Evolutionary conservation across 2,797 vertebrate genomes (phyloP).

Genomic region (Sternotherus odoratus): DNA sequence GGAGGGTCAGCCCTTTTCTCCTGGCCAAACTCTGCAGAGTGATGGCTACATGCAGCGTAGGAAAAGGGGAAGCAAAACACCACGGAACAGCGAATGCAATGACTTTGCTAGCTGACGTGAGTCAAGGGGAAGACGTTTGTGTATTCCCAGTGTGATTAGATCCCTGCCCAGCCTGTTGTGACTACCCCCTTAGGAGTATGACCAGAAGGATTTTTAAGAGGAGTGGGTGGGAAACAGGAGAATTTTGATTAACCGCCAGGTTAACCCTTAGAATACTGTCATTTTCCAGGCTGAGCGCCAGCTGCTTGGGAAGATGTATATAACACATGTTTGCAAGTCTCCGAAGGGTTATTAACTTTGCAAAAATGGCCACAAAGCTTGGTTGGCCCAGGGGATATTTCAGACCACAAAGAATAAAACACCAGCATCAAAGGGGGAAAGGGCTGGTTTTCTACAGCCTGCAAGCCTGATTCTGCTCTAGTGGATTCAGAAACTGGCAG

Average conservation of each 20-base stretch:
- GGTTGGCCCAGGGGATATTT: conserved; percentile 2
- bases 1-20: rapidly evolving
- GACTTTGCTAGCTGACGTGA: not conserved
- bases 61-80: not conserved
- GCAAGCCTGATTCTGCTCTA: not conserved
- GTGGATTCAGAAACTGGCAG: not conserved
- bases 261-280: conserved; percentile 67
- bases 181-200: not conserved
- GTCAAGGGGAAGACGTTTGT: rapidly evolving
- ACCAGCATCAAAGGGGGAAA: not conserved
- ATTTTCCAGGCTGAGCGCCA: conserved; percentile 57
- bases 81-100: rapidly evolving
- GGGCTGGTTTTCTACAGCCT: conserved; percentile 42
- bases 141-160: rapidly evolving
- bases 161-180: not conserved
- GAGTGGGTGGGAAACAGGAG: conserved; percentile 21
- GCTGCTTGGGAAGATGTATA: conserved; percentile 52
- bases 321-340: conserved; percentile 68
- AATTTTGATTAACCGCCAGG: conserved; percentile 64
- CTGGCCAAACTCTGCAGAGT: not conserved
- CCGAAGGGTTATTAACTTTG: conserved; percentile 58
- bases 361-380: conserved; percentile 55
- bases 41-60: not conserved
- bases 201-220: conserved; percentile 27
- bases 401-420: conserved; percentile 31